A percentile compares a stretch with the other conserved stretches of the same genome.
These are phyloP conservation scores for Ectemnius lituratus DNA, from an alignment of 2,888 invertebrate species.

Conservation along the genomic window DNA sequence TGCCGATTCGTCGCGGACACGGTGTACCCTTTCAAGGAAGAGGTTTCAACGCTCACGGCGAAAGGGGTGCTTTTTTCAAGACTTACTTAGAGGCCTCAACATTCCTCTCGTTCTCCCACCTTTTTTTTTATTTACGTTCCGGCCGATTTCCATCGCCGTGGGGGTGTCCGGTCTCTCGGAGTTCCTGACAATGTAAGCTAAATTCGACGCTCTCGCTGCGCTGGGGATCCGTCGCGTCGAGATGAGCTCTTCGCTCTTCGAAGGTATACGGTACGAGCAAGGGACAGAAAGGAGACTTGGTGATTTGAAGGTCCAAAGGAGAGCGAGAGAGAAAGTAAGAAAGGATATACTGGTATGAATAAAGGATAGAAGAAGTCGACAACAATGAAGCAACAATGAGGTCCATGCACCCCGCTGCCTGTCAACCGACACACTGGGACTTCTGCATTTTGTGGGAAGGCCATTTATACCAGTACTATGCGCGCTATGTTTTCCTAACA, in stretches of 20 bases:
- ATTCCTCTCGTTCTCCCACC: conserved; percentile 2
- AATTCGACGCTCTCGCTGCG: conserved; percentile 46
- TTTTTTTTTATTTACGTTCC: conserved; percentile 29
- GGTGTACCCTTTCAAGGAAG: conserved; percentile 26
- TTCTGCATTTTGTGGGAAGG: conserved; percentile 64
- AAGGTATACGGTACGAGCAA: conserved; percentile 3
- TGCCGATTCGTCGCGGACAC: conserved; percentile 54
- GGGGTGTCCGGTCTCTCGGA: conserved; percentile 51
- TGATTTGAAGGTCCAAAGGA: conserved; percentile 31
- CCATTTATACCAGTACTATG: conserved; percentile 56
- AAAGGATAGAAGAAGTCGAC: conserved; percentile 67
- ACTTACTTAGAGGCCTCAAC: conserved; percentile 3
- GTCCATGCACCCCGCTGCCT: conserved; percentile 62
- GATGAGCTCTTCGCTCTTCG: conserved; percentile 17
- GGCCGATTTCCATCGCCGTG: conserved; percentile 54
- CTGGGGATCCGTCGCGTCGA: background rate
- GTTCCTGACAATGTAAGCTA: conserved; percentile 57
- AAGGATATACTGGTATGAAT: conserved; percentile 47
- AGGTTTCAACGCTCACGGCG: conserved; percentile 20
- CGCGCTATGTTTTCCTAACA: conserved; percentile 58
- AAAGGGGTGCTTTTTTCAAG: conserved; percentile 36
- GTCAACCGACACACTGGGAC: conserved; percentile 54
- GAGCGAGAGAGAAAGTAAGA: conserved; percentile 48
- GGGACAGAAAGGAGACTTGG: background rate
- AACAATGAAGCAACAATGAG: conserved; percentile 74